phyloP scores from a whole-genome alignment of 2,797 vertebrate genomes.

The Pachyuromys duprasi region DNA sequence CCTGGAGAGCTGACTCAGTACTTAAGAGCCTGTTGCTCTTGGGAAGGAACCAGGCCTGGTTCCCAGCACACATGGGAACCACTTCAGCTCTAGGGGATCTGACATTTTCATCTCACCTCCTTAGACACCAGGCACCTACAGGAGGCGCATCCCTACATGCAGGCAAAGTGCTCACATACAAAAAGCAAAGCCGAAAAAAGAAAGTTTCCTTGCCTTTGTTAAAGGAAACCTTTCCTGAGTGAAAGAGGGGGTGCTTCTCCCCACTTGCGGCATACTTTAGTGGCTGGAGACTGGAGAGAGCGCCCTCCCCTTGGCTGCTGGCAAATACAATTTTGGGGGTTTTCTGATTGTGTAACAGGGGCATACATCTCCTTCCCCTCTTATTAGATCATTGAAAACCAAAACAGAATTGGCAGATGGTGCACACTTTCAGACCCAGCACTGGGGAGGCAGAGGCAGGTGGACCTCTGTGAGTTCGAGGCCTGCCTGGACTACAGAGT shows the following conservation, averaged over 20 bases:
- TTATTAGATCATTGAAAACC: neutral
- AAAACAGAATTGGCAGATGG: no score
- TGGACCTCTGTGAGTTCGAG: no score
- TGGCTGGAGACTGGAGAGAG: no score
- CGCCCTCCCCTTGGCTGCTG: neutral
- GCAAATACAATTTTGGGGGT: neutral
- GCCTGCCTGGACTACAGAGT: no score
- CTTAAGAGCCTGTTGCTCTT: neutral
- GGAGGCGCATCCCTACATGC: neutral
- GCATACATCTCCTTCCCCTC: neutral
- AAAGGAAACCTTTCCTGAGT: neutral
- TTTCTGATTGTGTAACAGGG: neutral
- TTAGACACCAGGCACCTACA: neutral
- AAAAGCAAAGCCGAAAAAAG: neutral
- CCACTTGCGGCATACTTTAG: neutral
- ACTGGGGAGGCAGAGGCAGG: no score
- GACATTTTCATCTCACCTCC: neutral
- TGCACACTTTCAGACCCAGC: no score
- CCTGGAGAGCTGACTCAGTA: neutral
- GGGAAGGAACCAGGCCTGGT: neutral
- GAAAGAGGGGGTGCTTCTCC: neutral
- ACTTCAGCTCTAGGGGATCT: neutral
- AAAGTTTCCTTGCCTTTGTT: slow-evolving; percentile 20
- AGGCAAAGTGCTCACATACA: neutral
- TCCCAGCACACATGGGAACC: neutral